Conservation (phyloP, 2,113 vertebrate genomes). For the Dascyllus trimaculatus region DNA sequence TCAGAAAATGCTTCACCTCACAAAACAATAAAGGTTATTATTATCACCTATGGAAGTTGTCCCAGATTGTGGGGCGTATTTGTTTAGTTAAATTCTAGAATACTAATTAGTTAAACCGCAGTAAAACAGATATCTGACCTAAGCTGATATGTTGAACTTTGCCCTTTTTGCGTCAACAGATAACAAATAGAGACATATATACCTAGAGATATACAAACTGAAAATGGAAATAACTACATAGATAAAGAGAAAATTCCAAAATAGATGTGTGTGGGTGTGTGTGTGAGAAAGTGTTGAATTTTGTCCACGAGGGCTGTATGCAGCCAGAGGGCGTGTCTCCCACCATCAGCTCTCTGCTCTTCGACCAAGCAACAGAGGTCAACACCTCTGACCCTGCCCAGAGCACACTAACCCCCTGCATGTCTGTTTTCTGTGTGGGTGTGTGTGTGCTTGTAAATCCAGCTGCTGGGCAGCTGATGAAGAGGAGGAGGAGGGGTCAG, state of each 20-base stretch:
- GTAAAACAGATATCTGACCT: not conserved
- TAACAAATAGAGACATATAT: not conserved
- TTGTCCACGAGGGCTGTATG: conserved; percentile 29
- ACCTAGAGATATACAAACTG: not conserved
- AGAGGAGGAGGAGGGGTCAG: conserved; percentile 61
- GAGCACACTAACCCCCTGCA: conserved; percentile 43
- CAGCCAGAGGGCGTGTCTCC: conserved; percentile 62
- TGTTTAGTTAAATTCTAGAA: conserved; percentile 4
- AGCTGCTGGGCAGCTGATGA: conserved; percentile 57
- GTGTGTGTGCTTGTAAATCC: conserved; percentile 22
- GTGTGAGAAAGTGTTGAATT: conserved; percentile 9
- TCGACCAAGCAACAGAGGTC: conserved; percentile 62
- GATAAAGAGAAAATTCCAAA: conserved; percentile 30
- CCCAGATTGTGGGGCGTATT: not conserved
- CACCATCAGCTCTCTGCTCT: conserved; percentile 63
- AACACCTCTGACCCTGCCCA: conserved; percentile 65
- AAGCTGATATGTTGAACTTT: not conserved
- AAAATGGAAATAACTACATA: conserved; percentile 9
- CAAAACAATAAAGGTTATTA: not conserved
- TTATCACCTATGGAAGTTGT: not conserved
- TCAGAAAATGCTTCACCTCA: not conserved
- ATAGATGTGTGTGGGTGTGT: not conserved
- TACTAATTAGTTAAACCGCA: not conserved
- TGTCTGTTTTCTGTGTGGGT: conserved; percentile 46
- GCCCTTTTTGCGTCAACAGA: not conserved